Base-by-base conservation (phyloP, 2,888 invertebrate genomes). In the Aquatica leii region DNA sequence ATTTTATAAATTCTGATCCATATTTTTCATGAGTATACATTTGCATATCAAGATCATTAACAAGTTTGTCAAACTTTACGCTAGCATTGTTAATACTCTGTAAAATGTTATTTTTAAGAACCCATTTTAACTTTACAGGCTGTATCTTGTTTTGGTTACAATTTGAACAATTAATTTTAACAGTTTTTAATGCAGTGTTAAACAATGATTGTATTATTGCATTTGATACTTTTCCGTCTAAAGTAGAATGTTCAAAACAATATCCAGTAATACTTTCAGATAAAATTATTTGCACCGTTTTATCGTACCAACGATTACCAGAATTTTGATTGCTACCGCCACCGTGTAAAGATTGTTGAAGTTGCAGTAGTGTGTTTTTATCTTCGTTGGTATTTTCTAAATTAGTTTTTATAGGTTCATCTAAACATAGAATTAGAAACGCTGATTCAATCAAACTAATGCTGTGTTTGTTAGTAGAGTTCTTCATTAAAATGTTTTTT, bases 1-100 rank as follows among this genome's bases (percentile, higher is more conserved):
- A 87, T 82, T 99, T 99, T 74, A 98, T 94, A 79, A 94, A 95
- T 70, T 94, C 92, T 74, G 96, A 95, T 0, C 98, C 98, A 80
- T 95, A 99, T 11, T 9, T 2, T 2, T 37, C 2, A 11, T 5
- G 9, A 37, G 37, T 37, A 6, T 6, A 37, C 37, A 37, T 37
- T 12, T 37, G 4, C 11, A 37, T 5, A 37, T 37, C 37, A 5
- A 37, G 2, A 12, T 12, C 12, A 5, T 37, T 12, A 3, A 37
- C 9, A 5, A 37, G 12, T 6, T 11, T 37, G 12, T 37, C 37
- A n/a, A 37, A 9, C 11, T 37, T 2, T n/a, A 2, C 9, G 2
- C 4, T 37, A 37, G 37, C 37, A 37, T n/a, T 4, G 2, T 37
- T 11, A 4, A 37, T 37, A 37, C 12, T 37, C 2, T 12, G 5